Percentiles rank a stretch among this genome's conserved stretches.
Conservation (phyloP, 2,888 invertebrate species). For the Sarcophaga variegata region DNA sequence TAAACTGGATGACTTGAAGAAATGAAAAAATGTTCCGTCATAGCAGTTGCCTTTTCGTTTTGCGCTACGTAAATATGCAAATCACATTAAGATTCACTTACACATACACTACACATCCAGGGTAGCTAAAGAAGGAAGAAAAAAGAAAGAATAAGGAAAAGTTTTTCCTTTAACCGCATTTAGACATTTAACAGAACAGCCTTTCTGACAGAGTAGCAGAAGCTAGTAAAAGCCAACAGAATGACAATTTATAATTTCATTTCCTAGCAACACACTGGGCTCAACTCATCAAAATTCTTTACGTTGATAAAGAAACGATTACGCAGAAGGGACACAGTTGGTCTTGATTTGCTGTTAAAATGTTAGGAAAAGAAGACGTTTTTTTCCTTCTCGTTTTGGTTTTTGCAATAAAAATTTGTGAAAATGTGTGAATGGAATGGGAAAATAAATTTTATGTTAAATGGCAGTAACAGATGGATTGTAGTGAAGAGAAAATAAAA, state of each 20-base stretch:
- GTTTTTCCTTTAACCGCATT: conserved; percentile 24
- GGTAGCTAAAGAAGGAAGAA: background rate
- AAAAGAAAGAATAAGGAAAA: background rate
- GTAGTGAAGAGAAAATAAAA: background rate
- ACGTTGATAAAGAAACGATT: background rate
- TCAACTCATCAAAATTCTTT: background rate
- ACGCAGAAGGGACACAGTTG: background rate
- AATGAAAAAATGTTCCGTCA: background rate
- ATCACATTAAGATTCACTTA: conserved; percentile 4
- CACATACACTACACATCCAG: background rate
- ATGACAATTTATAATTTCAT: conserved; percentile 21
- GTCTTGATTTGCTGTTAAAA: background rate
- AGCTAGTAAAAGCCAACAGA: background rate
- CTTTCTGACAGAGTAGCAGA: background rate
- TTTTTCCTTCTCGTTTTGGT: too few species aligned
- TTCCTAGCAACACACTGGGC: conserved; percentile 4
- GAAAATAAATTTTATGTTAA: background rate
- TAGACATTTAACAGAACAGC: conserved; percentile 10
- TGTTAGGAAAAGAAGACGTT: background rate
- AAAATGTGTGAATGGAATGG: background rate
- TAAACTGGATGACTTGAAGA: conserved; percentile 38
- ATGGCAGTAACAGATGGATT: background rate
- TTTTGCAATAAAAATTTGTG: background rate
- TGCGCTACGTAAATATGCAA: conserved; percentile 40
- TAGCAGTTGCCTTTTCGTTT: background rate